These are phyloP conservation scores for Agrochola circellaris DNA, from an alignment of 2,888 invertebrate genomes.

Conservation along the genomic window DNA sequence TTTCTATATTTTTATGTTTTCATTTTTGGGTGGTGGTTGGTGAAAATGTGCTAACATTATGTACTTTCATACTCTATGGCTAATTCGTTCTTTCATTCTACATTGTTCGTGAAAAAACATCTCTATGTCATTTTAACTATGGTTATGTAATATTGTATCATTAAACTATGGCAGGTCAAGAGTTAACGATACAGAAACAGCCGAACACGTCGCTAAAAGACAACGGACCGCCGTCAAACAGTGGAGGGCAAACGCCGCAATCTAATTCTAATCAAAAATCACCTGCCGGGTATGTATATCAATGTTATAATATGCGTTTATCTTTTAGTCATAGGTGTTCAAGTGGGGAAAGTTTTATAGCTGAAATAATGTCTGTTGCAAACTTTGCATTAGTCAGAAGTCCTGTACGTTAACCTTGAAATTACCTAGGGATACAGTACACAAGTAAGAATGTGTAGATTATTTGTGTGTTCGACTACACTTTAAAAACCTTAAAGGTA, in stretches of 20 bases:
- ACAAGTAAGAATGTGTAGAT: background rate
- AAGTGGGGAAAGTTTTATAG: background rate
- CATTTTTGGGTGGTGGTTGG: conserved; percentile 88
- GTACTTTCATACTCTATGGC: conserved; percentile 89
- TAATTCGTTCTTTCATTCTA: conserved; percentile 86
- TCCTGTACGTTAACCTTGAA: too few species aligned
- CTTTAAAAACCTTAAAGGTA: background rate
- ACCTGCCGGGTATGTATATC: conserved; percentile 92
- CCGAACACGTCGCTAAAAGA: conserved; percentile 97
- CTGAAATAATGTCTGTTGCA: background rate
- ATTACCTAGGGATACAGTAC: background rate
- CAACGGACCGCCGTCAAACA: conserved; percentile 90
- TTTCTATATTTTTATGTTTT: conserved; percentile 70
- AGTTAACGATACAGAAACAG: conserved; percentile 98
- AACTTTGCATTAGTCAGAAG: background rate
- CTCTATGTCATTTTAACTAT: conserved; percentile 37
- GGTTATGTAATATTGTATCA: conserved; percentile 44
- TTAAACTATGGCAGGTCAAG: conserved; percentile 92
- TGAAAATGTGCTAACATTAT: conserved; percentile 90
- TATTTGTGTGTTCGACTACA: background rate
- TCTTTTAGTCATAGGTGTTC: background rate
- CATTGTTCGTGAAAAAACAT: conserved; percentile 60
- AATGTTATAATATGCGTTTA: background rate
- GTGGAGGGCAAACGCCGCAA: conserved; percentile 88
- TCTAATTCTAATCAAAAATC: conserved; percentile 92